Conservation (phyloP, 2,888 invertebrate genomes). For the Trachelus tabidus region DNA sequence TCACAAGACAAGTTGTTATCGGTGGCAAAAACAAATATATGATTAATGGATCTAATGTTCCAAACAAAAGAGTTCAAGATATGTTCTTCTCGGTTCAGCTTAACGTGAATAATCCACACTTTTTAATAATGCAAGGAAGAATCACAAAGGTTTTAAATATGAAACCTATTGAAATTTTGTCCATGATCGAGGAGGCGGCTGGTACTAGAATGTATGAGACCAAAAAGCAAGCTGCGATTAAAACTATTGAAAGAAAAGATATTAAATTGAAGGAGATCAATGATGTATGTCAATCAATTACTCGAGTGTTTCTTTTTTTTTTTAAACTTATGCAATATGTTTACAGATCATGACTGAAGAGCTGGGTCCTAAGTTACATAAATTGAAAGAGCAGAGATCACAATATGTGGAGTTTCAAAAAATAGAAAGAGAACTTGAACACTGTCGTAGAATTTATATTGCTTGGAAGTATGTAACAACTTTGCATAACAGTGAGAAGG, state of each 20-base stretch:
- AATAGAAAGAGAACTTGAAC: conserved; percentile 85
- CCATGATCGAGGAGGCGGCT: conserved; percentile 99
- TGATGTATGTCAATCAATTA: conserved; percentile 68
- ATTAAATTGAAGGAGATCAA: conserved; percentile 88
- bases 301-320: not conserved
- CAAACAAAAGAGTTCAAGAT: conserved; percentile 91
- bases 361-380: conserved; percentile 89
- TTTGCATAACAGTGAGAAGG: conserved; percentile 69
- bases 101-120: conserved; percentile 99
- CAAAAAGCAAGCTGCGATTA: conserved; percentile 88
- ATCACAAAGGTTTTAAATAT: conserved; percentile 99
- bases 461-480: conserved; percentile 78
- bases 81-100: conserved; percentile 96
- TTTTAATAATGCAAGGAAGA: conserved; percentile 99
- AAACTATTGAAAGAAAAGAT: conserved; percentile 93
- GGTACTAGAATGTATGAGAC: conserved; percentile 97
- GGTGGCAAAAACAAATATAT: conserved; percentile 93
- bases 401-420: conserved; percentile 91
- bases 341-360: conserved; percentile 81
- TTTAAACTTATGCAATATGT: not conserved
- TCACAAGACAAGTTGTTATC: conserved; percentile 90
- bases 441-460: conserved; percentile 78
- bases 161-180: conserved; percentile 96
- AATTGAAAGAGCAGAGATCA: conserved; percentile 84
- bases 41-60: conserved; percentile 92